These are phyloP conservation scores for Virgularia gustaviana DNA, from an alignment of 92 coral and sea anemone genomes.

Conservation along the genomic window DNA sequence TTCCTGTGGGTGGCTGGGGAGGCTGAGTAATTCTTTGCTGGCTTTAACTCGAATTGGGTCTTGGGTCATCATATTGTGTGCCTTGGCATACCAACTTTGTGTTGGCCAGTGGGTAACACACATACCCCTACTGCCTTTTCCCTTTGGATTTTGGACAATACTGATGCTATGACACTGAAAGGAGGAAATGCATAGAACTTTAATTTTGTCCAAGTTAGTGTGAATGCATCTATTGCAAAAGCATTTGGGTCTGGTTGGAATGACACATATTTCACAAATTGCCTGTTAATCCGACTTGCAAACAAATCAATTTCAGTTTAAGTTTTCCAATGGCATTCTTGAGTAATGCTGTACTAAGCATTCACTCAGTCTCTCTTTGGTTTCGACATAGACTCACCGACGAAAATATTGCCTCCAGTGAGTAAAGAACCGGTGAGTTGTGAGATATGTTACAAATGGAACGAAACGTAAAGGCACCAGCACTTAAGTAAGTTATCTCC, in stretches of 20 bases:
- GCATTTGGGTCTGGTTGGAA: constrained; percentile 46
- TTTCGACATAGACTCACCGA: no score
- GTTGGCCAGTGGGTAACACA: constrained; percentile 43
- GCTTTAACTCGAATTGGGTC: not conserved
- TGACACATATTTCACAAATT: constrained; percentile 26
- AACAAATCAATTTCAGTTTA: not conserved
- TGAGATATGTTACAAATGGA: no score
- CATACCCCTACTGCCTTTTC: constrained; percentile 31
- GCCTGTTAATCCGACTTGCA: not conserved
- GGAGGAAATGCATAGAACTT: constrained; percentile 32
- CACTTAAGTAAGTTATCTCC: no score
- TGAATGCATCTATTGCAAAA: constrained; percentile 37
- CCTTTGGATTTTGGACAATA: constrained; percentile 7
- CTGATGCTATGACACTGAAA: constrained; percentile 33
- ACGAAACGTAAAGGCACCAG: no score
- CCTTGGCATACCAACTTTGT: not conserved
- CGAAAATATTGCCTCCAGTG: no score
- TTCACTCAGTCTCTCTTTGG: no score
- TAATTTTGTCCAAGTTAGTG: constrained; percentile 21
- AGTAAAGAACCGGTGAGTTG: no score
- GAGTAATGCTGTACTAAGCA: no score
- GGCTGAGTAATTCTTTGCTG: constrained; percentile 19
- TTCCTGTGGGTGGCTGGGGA: constrained; percentile 30
- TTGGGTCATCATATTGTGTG: not conserved
- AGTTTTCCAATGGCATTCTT: no score